phyloP scores from a whole-genome alignment of 2,113 vertebrate species.

The Elgaria multicarinata region DNA sequence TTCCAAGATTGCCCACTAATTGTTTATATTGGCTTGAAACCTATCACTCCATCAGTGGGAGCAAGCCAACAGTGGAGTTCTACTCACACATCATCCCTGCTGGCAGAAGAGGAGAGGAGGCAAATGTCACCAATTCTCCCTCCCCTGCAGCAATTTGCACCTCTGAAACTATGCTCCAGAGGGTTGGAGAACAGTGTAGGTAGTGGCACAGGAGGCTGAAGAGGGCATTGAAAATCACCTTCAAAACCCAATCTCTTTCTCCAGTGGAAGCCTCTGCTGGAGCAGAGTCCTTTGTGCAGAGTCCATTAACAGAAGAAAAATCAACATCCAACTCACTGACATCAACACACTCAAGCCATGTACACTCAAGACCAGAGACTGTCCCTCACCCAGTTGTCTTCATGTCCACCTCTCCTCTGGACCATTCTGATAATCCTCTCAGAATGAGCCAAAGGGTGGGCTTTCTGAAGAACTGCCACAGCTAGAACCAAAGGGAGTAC shows the following conservation, averaged over 20 bases:
- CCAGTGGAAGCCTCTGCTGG: too few species aligned
- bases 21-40: neutral
- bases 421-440: too few species aligned
- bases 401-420: too few species aligned
- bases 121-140: neutral
- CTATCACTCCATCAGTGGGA: neutral
- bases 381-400: too few species aligned
- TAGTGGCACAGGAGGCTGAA: neutral
- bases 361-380: neutral
- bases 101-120: neutral
- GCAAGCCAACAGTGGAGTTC: neutral
- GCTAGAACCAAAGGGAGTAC: too few species aligned
- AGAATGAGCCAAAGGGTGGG: too few species aligned
- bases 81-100: neutral
- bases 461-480: too few species aligned
- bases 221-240: neutral
- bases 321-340: neutral
- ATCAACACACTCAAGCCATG: neutral
- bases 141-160: neutral
- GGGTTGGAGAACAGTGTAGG: neutral
- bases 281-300: too few species aligned
- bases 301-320: too few species aligned
- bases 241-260: too few species aligned
- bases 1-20: neutral
- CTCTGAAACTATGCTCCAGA: neutral